A percentile compares a stretch with the other conserved stretches of the same genome.
phyloP scores from a whole-genome alignment of 2,113 vertebrate genomes.

The Menura novaehollandiae region DNA sequence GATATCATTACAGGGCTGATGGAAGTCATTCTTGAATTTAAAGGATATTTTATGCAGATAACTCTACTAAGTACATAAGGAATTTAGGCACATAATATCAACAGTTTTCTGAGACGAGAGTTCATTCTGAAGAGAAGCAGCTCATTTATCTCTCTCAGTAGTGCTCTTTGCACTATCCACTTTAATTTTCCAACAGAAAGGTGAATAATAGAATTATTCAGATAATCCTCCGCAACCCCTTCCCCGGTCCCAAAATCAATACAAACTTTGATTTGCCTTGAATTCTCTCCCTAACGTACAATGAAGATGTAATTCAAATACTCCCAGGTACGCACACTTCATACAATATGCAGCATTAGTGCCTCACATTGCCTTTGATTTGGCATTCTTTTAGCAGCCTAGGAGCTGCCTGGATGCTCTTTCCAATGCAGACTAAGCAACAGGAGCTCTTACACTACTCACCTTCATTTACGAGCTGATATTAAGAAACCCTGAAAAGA shows the following conservation, averaged over 20 bases:
- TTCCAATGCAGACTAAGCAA: not conserved
- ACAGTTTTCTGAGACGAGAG: not conserved
- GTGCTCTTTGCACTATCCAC: conserved; percentile 50
- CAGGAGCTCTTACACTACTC: not conserved
- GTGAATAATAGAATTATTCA: conserved; percentile 63
- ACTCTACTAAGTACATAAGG: conserved; percentile 1
- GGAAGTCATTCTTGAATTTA: conserved; percentile 23
- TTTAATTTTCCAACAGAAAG: conserved; percentile 64
- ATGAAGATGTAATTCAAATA: conserved; percentile 24
- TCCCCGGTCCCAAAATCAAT: conserved; percentile 46
- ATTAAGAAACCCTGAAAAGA: conserved; percentile 23
- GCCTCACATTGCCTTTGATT: not conserved
- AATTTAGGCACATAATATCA: conserved; percentile 39
- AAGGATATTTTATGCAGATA: conserved; percentile 47
- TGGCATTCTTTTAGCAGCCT: not conserved
- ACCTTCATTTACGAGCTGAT: not conserved
- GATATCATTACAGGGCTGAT: conserved; percentile 17
- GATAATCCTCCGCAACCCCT: conserved; percentile 23
- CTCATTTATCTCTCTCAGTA: conserved; percentile 52
- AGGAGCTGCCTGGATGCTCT: not conserved
- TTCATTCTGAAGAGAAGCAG: conserved; percentile 38
- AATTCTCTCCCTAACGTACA: not conserved
- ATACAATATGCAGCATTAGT: not conserved
- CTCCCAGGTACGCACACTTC: not conserved
- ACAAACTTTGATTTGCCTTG: conserved; percentile 60